Evolutionary conservation across 2,113 vertebrate genomes (phyloP), one percentile per base, ranked within the genome.

Genomic region (Boulengeromyrus knoepffleri): DNA sequence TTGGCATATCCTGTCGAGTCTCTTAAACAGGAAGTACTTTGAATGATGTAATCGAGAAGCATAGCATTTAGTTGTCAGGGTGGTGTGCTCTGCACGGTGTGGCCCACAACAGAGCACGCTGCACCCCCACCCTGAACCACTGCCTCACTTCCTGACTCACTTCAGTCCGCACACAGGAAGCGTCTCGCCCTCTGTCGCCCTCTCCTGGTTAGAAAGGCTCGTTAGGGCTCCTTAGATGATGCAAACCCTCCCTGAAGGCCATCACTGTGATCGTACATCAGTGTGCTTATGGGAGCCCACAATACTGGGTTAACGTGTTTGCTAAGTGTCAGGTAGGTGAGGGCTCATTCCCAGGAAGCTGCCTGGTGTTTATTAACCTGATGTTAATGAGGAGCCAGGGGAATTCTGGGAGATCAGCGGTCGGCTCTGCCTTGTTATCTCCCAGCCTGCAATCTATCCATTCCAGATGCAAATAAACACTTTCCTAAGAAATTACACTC

Each of bases 361-460:
- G 89, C 93, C 93, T 90, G 92, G 94, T 94, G 93, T 94, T 94
- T 94, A 94, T 92, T 95, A 96, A 95, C 94, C 93, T 94, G 93
- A 92, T 92, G 94, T 95, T 96, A 96, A 96, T 96, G 94, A 95
- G 95, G 87, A 92, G 90, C 94, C 93, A 2, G 80, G 95, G 95
- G 94, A 96, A 94, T 94, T 92, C 93, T n/a, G 66, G 88, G 90
- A 93, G 91, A 93, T 94, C 92, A 90, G 77, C 3, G 52, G 36
- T 49, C 3, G 88, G 31, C 92, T 95, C 93, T 89, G 90, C 92
- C 89, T 70, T 91, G 53, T 84, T 88, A 21, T 85, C 91, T 85
- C 92, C 91, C 42, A 91, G 93, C 89, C 90, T 91, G 89, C 90
- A 89, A 92, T 90, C 49, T 47, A 24, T 89, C 45, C 83, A 19